Conservation (phyloP, 2,113 vertebrate species). For the Raphicerus campestris region DNA sequence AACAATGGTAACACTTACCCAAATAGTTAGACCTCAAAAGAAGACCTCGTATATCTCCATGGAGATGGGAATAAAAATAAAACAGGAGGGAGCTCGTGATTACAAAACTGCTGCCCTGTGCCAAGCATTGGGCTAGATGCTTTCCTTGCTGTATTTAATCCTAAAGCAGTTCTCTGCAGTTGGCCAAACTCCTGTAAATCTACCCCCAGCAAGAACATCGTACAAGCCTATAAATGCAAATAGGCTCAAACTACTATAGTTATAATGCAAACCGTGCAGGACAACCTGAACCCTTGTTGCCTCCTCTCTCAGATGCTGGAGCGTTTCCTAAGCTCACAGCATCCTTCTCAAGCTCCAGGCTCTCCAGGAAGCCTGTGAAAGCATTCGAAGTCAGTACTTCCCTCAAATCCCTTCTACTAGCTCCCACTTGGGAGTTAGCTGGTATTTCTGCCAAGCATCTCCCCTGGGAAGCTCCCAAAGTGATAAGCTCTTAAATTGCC, state of each 20-base stretch:
- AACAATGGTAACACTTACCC: slow-evolving; percentile 10
- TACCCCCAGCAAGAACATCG: background rate
- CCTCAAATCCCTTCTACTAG: background rate
- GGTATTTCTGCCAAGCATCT: background rate
- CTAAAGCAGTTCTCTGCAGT: background rate
- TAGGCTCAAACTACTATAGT: background rate
- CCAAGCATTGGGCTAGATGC: background rate
- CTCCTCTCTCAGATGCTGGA: background rate
- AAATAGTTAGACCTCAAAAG: slow-evolving; percentile 10
- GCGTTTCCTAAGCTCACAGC: background rate
- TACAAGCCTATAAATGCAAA: background rate
- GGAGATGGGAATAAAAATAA: slow-evolving; percentile 36
- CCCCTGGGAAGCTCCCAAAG: too few relatives aligned
- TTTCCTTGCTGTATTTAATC: slow-evolving; percentile 11
- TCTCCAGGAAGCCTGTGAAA: background rate
- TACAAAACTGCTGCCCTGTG: background rate
- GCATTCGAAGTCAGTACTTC: background rate
- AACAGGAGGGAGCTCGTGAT: background rate
- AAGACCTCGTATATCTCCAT: slow-evolving; percentile 15
- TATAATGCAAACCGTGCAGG: background rate
- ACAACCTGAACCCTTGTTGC: fast-evolving
- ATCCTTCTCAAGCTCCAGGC: background rate
- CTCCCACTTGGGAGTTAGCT: background rate
- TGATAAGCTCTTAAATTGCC: background rate
- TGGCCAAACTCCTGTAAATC: background rate